Percentiles rank a stretch among this genome's conserved stretches.
phyloP scores from a whole-genome alignment of 2,113 vertebrate species.

The Nycticryphes semicollaris region DNA sequence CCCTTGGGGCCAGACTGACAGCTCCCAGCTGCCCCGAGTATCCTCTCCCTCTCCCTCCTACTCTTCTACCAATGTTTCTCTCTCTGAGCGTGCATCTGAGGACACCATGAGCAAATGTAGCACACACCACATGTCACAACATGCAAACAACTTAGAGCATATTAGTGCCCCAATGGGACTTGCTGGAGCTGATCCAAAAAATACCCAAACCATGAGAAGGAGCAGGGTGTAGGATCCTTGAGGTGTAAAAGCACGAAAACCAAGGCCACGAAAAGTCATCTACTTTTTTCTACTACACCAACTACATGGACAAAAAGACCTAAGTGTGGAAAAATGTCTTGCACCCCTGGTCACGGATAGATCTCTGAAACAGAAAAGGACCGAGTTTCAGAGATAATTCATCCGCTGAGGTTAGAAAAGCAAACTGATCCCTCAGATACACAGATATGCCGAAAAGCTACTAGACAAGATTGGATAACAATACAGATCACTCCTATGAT shows the following conservation, averaged over 20 bases:
- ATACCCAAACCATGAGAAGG: neutral
- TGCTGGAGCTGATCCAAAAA: neutral
- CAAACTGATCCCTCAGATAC: neutral
- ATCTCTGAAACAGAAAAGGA: neutral
- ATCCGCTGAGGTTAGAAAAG: neutral
- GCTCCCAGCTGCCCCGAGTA: neutral
- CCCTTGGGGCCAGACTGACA: neutral
- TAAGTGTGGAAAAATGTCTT: neutral
- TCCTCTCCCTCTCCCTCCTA: neutral
- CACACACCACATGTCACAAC: neutral
- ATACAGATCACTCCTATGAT: constrained; percentile 29
- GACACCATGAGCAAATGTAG: neutral
- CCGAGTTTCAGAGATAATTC: neutral
- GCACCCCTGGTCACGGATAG: neutral
- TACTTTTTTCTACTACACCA: neutral
- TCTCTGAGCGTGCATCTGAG: neutral
- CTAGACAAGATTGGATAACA: constrained; percentile 27
- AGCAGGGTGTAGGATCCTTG: neutral
- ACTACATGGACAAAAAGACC: neutral
- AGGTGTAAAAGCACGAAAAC: neutral
- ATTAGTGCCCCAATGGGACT: neutral
- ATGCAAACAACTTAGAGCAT: fast-evolving
- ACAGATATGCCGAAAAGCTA: constrained; percentile 55
- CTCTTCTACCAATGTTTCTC: neutral
- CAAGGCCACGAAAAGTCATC: neutral